phyloP scores from a whole-genome alignment of 2,888 invertebrate genomes.

The Scelioninae gen. 2 region DNA sequence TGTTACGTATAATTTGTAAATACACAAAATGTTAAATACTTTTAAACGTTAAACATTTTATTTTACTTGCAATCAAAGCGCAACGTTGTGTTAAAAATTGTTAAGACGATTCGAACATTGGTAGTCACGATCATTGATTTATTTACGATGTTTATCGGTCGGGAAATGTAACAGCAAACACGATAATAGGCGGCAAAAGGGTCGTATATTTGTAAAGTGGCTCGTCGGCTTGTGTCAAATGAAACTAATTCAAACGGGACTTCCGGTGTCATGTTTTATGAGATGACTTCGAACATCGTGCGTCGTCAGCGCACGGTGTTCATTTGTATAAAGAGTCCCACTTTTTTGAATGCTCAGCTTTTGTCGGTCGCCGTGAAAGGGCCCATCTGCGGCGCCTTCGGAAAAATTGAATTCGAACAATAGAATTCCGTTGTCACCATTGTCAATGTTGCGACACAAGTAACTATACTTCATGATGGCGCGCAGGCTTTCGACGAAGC shows the following conservation, averaged over 20 bases:
- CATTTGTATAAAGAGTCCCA: conserved; percentile 50
- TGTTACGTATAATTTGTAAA: conserved; percentile 10
- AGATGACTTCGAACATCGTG: conserved; percentile 49
- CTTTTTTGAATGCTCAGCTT: conserved; percentile 45
- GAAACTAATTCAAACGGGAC: conserved; percentile 48
- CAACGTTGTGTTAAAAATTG: too few relatives aligned
- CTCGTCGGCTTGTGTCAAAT: conserved; percentile 49
- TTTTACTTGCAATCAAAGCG: too few relatives aligned
- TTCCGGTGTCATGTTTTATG: conserved; percentile 58
- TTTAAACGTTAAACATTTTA: background rate
- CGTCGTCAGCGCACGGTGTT: conserved; percentile 29
- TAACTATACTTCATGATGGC: conserved; percentile 53
- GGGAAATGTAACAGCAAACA: conserved; percentile 37
- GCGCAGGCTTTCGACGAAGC: conserved; percentile 55
- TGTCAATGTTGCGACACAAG: conserved; percentile 58
- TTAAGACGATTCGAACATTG: background rate
- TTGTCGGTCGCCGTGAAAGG: conserved; percentile 58
- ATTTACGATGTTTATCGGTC: conserved; percentile 36
- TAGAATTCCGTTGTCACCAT: conserved; percentile 56
- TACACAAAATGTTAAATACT: conserved; percentile 4
- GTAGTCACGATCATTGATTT: conserved; percentile 22
- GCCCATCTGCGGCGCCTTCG: conserved; percentile 59
- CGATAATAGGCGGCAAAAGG: conserved; percentile 36
- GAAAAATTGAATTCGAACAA: conserved; percentile 55
- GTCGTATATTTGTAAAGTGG: conserved; percentile 51